Evolutionary conservation across 2,797 vertebrate genomes (phyloP).

Genomic region (Sebastes paucispinis): DNA sequence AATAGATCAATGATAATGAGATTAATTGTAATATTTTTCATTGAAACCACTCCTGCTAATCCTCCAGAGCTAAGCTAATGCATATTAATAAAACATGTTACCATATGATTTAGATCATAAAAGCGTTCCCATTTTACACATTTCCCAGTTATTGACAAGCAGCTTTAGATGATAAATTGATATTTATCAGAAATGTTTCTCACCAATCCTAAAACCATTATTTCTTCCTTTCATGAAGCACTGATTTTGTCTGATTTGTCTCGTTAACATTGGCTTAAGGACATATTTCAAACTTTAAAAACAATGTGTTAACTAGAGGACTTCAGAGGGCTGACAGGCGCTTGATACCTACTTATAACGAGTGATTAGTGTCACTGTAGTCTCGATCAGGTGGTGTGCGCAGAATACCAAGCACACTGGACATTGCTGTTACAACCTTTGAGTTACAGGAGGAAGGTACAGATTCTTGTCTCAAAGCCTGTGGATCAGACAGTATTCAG

Average conservation of each 20-base stretch:
- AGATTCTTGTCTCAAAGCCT: neutral
- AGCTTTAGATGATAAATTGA: neutral
- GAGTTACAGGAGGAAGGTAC: neutral
- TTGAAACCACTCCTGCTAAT: slow-evolving; percentile 50
- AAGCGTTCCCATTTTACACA: neutral
- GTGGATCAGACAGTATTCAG: neutral
- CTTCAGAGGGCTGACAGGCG: neutral
- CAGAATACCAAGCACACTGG: neutral
- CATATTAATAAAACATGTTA: slow-evolving; percentile 39
- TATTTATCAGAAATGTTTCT: neutral
- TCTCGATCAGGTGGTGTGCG: neutral
- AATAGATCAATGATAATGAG: slow-evolving; percentile 77
- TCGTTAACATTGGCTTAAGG: neutral
- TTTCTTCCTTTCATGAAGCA: neutral
- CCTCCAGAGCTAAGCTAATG: slow-evolving; percentile 14
- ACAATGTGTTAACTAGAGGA: neutral
- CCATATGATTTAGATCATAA: neutral
- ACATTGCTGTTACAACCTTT: neutral
- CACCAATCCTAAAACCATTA: neutral
- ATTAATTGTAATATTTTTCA: slow-evolving; percentile 78
- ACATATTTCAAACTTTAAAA: neutral
- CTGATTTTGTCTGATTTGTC: neutral
- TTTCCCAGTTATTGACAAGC: neutral
- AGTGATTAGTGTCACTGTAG: slow-evolving; percentile 1
- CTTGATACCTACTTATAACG: neutral